Conservation (phyloP, 2,113 vertebrate species). For the Pycnonotus jocosus region DNA sequence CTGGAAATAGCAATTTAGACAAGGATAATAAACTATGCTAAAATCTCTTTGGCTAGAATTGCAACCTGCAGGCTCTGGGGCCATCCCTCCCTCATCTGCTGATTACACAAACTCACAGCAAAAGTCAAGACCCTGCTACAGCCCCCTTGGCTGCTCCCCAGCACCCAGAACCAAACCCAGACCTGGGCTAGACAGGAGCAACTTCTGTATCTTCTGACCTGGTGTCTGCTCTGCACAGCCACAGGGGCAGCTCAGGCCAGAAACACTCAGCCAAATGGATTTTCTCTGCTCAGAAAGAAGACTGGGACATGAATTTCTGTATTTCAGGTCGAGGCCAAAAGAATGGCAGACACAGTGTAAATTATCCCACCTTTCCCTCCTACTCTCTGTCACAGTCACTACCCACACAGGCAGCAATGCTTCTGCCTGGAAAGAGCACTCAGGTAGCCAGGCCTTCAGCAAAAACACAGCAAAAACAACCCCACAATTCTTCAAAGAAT, state of each 20-base stretch:
- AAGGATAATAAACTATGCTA: neutral
- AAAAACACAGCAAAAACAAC: neutral
- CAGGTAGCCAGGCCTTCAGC: neutral
- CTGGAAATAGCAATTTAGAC: neutral
- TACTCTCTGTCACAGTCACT: neutral
- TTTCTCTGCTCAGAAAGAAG: neutral
- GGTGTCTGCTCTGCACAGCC: neutral
- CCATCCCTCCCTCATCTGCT: neutral
- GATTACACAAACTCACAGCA: neutral
- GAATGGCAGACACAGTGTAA: neutral
- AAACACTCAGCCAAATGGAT: neutral
- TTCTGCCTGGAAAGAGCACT: neutral
- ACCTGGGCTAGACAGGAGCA: neutral
- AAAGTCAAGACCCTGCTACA: neutral
- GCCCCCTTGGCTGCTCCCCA: neutral
- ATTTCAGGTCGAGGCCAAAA: neutral
- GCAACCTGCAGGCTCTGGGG: neutral
- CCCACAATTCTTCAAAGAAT: neutral
- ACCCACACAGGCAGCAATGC: neutral
- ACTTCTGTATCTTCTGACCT: neutral
- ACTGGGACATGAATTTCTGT: neutral
- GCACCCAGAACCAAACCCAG: no score
- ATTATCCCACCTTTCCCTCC: neutral
- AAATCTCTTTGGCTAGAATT: neutral
- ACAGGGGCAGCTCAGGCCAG: neutral